Base-by-base conservation (phyloP, 2,888 invertebrate species). In the Orchesellides sinensis region DNA sequence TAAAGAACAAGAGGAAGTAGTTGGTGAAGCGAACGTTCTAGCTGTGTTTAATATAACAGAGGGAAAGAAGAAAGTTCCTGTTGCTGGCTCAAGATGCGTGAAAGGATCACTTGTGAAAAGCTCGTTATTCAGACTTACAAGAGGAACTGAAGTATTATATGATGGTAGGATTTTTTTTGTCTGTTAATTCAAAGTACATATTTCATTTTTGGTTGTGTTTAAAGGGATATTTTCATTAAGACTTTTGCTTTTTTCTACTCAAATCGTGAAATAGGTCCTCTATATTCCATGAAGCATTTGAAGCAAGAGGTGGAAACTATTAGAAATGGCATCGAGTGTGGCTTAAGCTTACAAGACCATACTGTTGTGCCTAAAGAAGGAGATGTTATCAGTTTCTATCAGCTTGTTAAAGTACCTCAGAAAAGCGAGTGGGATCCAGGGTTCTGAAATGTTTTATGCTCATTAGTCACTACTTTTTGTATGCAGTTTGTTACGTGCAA, bases 291-390 rank as follows among this genome's bases (percentile, higher is more conserved):
- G 94, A 93, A 95, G 87, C 97, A 98, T 90, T 90, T 96, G 61
- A 98, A 98, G 90, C 93, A 94, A 68, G 98, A 98, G 90, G 96
- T 97, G 2, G 93, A 94, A 4, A 92, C 93, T 0, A 93, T 98
- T 47, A 96, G 95, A 89, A 93, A 93, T 61, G 96, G 96, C 89
- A 92, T 94, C 80, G 98, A 99, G 89, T 98, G 98, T 90, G 98
- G 98, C 0, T 89, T 99, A 29, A 93, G 94, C 83, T 92, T 98
- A 72, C 92, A 92, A 1, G 94, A 96, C 88, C 89, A 91, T 0
- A 89, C 90, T 0, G 88, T 96, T 29, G 89, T 91, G 27, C 94
- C 96, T 78, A 90, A 94, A 90, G 91, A 93, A 0, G 96, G 96
- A 0, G 98, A 99, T 90, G 91, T 90, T 0, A 90, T 98, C 4